Conservation (phyloP, 1,140 invertebrate species). For the Episyrphus balteatus region DNA sequence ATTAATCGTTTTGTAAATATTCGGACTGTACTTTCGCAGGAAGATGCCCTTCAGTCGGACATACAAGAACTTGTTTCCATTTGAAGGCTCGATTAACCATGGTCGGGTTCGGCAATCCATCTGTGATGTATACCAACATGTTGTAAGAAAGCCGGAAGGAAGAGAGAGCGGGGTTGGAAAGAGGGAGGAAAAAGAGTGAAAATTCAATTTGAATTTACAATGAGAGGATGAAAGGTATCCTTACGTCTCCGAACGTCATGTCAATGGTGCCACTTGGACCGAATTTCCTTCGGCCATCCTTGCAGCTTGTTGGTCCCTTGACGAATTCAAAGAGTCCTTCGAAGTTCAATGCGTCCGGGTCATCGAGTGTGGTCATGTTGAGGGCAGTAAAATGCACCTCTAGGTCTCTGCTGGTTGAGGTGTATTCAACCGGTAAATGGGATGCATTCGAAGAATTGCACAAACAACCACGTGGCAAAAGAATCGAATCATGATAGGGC, state of each 20-base stretch:
- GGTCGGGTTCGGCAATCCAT: conserved; percentile 63
- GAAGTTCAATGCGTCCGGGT: conserved; percentile 72
- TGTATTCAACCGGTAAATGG: conserved; percentile 55
- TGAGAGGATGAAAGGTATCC: conserved; percentile 7
- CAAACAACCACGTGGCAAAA: conserved; percentile 51
- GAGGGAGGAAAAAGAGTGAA: not conserved
- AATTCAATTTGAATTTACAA: not conserved
- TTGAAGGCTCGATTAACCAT: conserved; percentile 66
- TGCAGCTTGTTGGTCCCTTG: conserved; percentile 49
- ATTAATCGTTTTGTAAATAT: conserved; percentile 18
- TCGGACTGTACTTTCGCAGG: conserved; percentile 32
- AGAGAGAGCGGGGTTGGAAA: not conserved
- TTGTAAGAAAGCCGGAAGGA: no score
- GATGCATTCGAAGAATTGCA: conserved; percentile 41
- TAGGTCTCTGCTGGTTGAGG: conserved; percentile 61
- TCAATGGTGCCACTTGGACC: conserved; percentile 68
- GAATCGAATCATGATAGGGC: conserved; percentile 53
- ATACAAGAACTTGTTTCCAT: conserved; percentile 39
- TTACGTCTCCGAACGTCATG: conserved; percentile 58
- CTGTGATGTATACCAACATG: conserved; percentile 39
- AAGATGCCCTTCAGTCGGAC: conserved; percentile 33
- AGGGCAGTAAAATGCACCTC: conserved; percentile 70
- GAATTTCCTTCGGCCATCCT: conserved; percentile 49
- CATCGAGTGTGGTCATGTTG: conserved; percentile 72
- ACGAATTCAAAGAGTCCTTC: conserved; percentile 76